Conservation (phyloP, 2,888 invertebrate genomes). For the Cylloceria caligata region DNA sequence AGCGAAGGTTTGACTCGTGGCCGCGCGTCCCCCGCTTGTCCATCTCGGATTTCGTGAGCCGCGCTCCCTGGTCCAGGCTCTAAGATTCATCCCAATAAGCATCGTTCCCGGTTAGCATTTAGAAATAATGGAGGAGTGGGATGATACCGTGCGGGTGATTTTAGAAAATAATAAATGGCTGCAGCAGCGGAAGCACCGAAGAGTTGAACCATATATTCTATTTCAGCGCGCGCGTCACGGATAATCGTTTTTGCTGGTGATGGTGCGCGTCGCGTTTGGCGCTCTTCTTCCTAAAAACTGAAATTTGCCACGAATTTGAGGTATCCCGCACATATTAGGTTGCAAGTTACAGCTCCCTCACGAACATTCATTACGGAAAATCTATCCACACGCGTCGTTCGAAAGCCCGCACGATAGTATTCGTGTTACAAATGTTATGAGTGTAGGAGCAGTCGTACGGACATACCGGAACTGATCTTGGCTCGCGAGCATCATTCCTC, state of each 20-base stretch:
- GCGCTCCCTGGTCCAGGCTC: constrained; percentile 2
- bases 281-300: constrained; percentile 33
- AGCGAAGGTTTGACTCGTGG: constrained; percentile 55
- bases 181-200: constrained; percentile 43
- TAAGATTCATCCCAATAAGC: constrained; percentile 67
- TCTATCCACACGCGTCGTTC: constrained; percentile 75
- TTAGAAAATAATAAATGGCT: constrained; percentile 46
- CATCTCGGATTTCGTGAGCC: constrained; percentile 49
- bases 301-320: constrained; percentile 61
- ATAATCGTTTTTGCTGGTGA: constrained; percentile 35
- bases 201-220: constrained; percentile 24
- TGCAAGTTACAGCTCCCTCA: constrained; percentile 50
- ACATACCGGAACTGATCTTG: constrained; percentile 67
- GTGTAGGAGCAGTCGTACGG: constrained; percentile 14
- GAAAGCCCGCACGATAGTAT: constrained; percentile 50
- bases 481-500: constrained; percentile 49
- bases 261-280: constrained; percentile 13
- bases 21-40: constrained; percentile 33
- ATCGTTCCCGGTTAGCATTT: constrained; percentile 63
- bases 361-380: constrained; percentile 74
- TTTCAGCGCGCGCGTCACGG: constrained; percentile 64
- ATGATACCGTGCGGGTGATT: constrained; percentile 66
- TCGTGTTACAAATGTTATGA: constrained; percentile 10
- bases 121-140: constrained; percentile 70
- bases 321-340: constrained; percentile 45